Base-by-base conservation (phyloP, 2,113 vertebrate genomes). In the Ctenodactylus gundi region DNA sequence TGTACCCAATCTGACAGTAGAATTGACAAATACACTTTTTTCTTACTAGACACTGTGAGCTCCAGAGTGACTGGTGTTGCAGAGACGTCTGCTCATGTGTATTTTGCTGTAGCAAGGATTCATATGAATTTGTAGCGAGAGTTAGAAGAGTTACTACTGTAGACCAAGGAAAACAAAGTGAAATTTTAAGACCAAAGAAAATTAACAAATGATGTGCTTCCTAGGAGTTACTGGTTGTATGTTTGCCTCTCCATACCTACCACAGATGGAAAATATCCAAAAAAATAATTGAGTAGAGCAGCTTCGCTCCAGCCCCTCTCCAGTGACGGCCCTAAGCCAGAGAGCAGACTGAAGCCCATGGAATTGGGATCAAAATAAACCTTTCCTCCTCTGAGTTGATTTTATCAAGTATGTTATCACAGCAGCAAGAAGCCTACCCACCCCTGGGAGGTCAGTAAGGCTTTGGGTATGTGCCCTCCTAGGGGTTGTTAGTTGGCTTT, bases 191-290 rank as follows among this genome's bases (percentile, higher is more conserved):
- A 44, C 57, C 7, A 44, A n/a, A 39, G 67, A 76, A 75, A 41
- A 31, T 51, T 9, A 77, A 21, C 62, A 49, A 29, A 15, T 49
- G 49, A 25, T 10, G 29, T 29, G 17, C 31, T 85, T 8, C 41
- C 0, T 23, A 21, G 21, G 75, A 13, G 25, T 78, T 55, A 60
- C 49, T 34, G 0, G 0, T 55, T 57, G 0, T 67, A 34, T 25
- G 10, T 31, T 49, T 64, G 58, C 25, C 6, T 20, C 58, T 49
- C 14, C 4, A 9, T 39, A 41, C 14, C n/a, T 55, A 29, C 64
- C 27, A 8, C 46, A 51, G 44, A 65, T 65, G 4, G 62, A 51
- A 83, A 34, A 68, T 53, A 27, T 53, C 51, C 4, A n/a, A 8
- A 27, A 85, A 77, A 53, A 41, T 29, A 82, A 64, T 29, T 68